Percentiles rank a stretch among this genome's conserved stretches.
Evolutionary conservation across 1,140 invertebrate genomes (phyloP).

Genomic region (Octopus bimaculoides): DNA sequence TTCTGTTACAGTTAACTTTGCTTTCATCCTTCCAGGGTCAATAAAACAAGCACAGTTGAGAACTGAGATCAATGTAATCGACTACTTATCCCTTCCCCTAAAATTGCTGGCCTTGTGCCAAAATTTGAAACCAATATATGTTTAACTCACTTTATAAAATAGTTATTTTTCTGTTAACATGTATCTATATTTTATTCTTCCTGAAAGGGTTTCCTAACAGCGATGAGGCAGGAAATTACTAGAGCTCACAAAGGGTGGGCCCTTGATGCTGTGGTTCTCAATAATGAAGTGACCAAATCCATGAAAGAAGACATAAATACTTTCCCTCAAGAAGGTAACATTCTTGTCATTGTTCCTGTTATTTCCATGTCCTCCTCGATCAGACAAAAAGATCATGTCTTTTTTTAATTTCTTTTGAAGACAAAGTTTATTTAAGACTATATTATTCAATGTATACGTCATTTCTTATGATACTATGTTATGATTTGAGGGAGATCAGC

Average conservation of each 20-base stretch:
- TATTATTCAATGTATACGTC: background rate
- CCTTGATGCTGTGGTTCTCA: conserved; percentile 52
- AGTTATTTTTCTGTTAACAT: too few species aligned
- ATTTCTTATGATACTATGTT: background rate
- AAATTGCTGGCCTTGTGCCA: too few species aligned
- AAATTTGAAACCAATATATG: too few species aligned
- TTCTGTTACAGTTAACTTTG: too few species aligned
- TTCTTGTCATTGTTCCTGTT: background rate
- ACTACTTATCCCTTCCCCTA: too few species aligned
- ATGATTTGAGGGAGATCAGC: too few species aligned
- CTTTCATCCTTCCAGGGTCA: too few species aligned
- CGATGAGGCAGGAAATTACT: conserved; percentile 58
- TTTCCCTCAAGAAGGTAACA: conserved; percentile 51
- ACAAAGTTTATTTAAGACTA: background rate
- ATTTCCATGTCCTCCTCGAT: too few species aligned
- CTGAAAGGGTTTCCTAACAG: conserved; percentile 63
- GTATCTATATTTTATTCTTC: background rate
- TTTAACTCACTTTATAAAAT: too few species aligned
- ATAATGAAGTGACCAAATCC: conserved; percentile 55
- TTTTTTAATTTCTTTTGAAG: background rate
- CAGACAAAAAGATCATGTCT: background rate
- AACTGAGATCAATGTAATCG: too few species aligned
- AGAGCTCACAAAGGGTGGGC: conserved; percentile 57
- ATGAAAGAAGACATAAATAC: conserved; percentile 56
- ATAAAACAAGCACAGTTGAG: too few species aligned